Evolutionary conservation across 1,140 invertebrate species (phyloP), one percentile per base, ranked within the genome.

Genomic region (Harpegnathos saltator): DNA sequence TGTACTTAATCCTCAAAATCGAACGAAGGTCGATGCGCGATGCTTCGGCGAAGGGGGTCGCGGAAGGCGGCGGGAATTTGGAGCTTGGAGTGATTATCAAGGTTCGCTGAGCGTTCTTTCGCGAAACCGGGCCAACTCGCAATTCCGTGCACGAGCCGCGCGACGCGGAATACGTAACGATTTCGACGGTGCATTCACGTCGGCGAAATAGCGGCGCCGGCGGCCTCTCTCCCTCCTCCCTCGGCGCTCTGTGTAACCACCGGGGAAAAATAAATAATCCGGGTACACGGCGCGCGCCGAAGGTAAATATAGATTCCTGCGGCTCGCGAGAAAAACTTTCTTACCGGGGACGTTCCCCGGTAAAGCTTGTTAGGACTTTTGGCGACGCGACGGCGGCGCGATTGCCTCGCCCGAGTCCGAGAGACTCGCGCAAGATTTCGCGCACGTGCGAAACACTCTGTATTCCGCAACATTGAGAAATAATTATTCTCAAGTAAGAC

Each of bases 251-350:
- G 69, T 73, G 80, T 62, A 73, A 74, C 58, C 58, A 74, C 29
- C 44, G 17, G 69, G 80, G 80, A 74, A 82, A 82, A 82, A 82
- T 82, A 82, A 82, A 82, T 74, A 73, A 74, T 73, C 71, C 58
- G 68, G 33, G 48, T 58, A 69, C 63, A 78, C 17, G 65, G 65
- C 38, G 29, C 54, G 54, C 75, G 52, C 75, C 33, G 24, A 80
- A 69, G 38, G 75, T 80, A 82, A 72, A 82, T 72, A 82, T 58
- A 62, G 65, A 75, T 82, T 82, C 71, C 22, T 58, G 78, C 24
- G 38, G 59, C 19, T 73, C 59, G 71, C 69, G 50, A n/a, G n/a
- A 38, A 72, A 75, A 74, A 82, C 68, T 82, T 82, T 82, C 80
- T 82, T 74, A 62, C 54, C 33, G 56, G 19, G 78, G 33, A 80